These are phyloP conservation scores for Diloba caeruleocephala DNA, from an alignment of 2,888 invertebrate species.

Conservation along the genomic window DNA sequence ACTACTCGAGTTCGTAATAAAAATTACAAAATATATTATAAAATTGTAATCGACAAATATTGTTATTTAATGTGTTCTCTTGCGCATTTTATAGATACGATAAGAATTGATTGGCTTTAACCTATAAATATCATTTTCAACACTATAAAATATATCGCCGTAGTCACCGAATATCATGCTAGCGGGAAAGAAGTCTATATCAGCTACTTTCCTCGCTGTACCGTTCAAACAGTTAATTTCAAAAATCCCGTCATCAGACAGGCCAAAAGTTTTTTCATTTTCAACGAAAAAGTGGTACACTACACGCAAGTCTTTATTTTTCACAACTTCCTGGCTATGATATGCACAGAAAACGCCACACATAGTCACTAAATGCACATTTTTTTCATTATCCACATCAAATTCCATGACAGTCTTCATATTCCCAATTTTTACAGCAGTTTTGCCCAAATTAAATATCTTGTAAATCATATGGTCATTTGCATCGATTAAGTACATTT, in stretches of 20 bases:
- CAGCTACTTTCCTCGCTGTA: slow-evolving; percentile 71
- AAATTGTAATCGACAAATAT: slow-evolving; percentile 19
- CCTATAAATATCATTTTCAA: slow-evolving; percentile 72
- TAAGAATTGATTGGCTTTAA: slow-evolving; percentile 77
- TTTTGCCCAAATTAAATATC: slow-evolving; percentile 67
- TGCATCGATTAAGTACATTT: slow-evolving; percentile 78
- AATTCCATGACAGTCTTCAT: slow-evolving; percentile 78
- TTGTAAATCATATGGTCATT: slow-evolving; percentile 81
- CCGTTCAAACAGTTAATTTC: slow-evolving; percentile 78
- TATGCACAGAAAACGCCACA: slow-evolving; percentile 78
- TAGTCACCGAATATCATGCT: slow-evolving; percentile 82
- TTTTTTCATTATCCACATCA: slow-evolving; percentile 74
- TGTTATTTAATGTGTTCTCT: slow-evolving; percentile 49
- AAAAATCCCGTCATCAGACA: slow-evolving; percentile 70
- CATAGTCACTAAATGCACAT: slow-evolving; percentile 78
- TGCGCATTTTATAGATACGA: slow-evolving; percentile 72
- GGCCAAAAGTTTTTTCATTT: slow-evolving; percentile 70
- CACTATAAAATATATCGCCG: slow-evolving; percentile 79
- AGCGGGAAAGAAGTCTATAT: slow-evolving; percentile 69
- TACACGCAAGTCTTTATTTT: slow-evolving; percentile 71
- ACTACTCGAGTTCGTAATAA: not conserved
- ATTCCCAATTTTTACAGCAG: slow-evolving; percentile 64
- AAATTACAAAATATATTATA: slow-evolving; percentile 10
- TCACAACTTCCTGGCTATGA: slow-evolving; percentile 67
- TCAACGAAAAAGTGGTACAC: slow-evolving; percentile 76